A percentile compares a stretch with the other conserved stretches of the same genome.
phyloP scores from a whole-genome alignment of 1,140 invertebrate species.

The Drosophila ogumai region DNA sequence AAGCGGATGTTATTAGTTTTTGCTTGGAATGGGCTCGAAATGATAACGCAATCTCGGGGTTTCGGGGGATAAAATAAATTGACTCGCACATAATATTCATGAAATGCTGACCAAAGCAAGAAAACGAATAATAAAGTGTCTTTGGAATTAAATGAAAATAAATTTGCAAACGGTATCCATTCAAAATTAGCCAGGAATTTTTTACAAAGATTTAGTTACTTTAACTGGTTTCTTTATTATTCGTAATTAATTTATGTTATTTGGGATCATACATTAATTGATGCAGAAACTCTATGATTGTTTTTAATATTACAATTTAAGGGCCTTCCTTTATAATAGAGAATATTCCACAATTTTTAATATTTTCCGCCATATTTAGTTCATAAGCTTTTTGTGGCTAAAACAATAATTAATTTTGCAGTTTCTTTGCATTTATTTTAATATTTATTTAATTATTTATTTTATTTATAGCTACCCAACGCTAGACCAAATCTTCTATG shows the following conservation, averaged over 20 bases:
- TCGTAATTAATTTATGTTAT: accelerated
- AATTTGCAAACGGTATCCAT: background rate
- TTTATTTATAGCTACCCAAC: background rate
- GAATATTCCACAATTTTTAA: background rate
- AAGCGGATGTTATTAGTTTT: constrained; percentile 70
- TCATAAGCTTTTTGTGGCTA: background rate
- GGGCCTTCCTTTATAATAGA: background rate
- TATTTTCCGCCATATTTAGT: background rate
- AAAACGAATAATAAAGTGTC: background rate
- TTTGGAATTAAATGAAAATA: background rate
- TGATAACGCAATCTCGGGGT: background rate
- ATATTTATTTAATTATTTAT: constrained; percentile 9
- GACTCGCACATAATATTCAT: background rate
- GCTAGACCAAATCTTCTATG: constrained; percentile 8
- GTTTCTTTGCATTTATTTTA: background rate
- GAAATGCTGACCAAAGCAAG: background rate
- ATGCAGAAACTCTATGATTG: background rate
- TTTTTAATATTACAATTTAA: background rate
- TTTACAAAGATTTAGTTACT: background rate
- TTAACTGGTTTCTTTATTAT: background rate
- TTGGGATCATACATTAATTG: background rate
- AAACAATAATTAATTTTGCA: constrained; percentile 18
- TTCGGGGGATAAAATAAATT: constrained; percentile 3
- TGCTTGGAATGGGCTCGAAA: constrained; percentile 10
- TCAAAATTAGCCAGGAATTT: background rate